Base-by-base conservation (phyloP, 2,888 invertebrate species). In the Agonum fuliginosum region DNA sequence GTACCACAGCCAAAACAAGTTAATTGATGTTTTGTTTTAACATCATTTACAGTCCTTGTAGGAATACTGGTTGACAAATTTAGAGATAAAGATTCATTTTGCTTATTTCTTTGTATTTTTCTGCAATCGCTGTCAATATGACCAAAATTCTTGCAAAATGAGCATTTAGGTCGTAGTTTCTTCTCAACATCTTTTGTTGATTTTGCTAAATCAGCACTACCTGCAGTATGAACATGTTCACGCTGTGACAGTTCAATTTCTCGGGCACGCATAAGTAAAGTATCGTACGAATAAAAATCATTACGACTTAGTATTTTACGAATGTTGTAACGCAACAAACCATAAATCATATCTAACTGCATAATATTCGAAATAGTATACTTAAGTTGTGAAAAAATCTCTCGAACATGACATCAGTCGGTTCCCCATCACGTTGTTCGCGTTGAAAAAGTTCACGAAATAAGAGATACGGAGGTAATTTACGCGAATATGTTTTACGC, bases 1-100 rank as follows among this genome's bases (percentile, higher is more conserved):
- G 37, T 5, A 22, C 22, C 27, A 14, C 51, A 67, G 69, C 51
- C 30, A 19, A 46, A 67, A 22, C 34, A 51, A 8, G n/a, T 27
- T n/a, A 41, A 27, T 30, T 76, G 34, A 10, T n/a, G 22, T 22
- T 27, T 34, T n/a, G n/a, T n/a, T 8, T 30, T 30, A 8, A 8
- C 8, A 8, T 30, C 30, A 30, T 3, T 3, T 30, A 30, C 30
- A 30, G 30, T 30, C 8, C 4, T 3, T 8, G 30, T 8, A 30
- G 30, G 30, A 30, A 30, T 30, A 30, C 30, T 30, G 4, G 30
- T 30, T 5, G 30, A 3, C 8, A 8, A 5, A 3, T 5, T 8
- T 30, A 8, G 30, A 30, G 8, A 3, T 30, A n/a, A n/a, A n/a
- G n/a, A n/a, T n/a, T n/a, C n/a, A n/a, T n/a, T 30, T 30, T 3